A percentile compares a stretch with the other conserved stretches of the same genome.
Evolutionary conservation across 35 echinoderm and acorn worm species (phyloP).

Genomic region (Heliocidaris erythrogramma): DNA sequence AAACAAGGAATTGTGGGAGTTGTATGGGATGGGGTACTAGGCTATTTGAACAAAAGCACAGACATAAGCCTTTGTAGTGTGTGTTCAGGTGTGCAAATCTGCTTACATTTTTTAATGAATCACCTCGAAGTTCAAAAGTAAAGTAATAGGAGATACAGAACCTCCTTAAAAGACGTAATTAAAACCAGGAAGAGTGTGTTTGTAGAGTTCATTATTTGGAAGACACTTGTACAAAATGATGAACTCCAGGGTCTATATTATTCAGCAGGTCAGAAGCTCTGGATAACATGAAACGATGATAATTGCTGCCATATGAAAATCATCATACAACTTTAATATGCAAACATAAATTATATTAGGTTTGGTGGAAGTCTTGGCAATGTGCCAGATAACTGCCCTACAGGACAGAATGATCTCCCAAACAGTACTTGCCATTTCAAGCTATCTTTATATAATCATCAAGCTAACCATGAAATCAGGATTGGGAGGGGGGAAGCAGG

Average conservation of each 20-base stretch:
- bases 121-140: too few species aligned
- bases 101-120: background rate
- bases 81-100: background rate
- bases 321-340: background rate
- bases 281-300: too few species aligned
- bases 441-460: background rate
- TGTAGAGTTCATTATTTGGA: too few species aligned
- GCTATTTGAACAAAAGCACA: background rate
- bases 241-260: too few species aligned
- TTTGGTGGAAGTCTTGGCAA: background rate
- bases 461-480: background rate
- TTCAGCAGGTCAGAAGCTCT: too few species aligned
- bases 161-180: too few species aligned
- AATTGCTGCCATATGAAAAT: background rate
- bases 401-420: background rate
- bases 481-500: background rate
- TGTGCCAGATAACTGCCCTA: background rate
- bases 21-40: background rate
- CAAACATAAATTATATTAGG: background rate
- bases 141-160: too few species aligned
- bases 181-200: too few species aligned
- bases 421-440: background rate
- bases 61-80: background rate
- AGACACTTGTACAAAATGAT: too few species aligned
- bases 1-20: background rate